Base-by-base conservation (phyloP, 2,113 vertebrate genomes). In the Cervus canadensis region DNA sequence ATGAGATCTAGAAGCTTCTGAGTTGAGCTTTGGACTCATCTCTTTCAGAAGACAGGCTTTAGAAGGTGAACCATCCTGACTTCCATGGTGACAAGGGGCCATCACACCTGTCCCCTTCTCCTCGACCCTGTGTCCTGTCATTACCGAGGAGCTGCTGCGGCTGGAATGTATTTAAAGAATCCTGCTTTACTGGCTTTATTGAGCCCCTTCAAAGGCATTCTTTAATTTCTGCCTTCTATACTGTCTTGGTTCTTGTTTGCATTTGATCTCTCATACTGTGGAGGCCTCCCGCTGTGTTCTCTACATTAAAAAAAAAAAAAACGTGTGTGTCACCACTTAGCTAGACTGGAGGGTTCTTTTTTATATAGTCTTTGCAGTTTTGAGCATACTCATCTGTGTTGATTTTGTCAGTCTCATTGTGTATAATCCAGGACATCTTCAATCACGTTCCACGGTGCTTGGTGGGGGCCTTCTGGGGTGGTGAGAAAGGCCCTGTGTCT, bases 1-100 rank as follows among this genome's bases (percentile, higher is more conserved):
- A 0, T 26, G 57, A 87, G n/a, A 33, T 82, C 54, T 50, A 13
- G 74, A 96, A 82, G 54, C 59, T 91, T 95, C 95, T 43, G 78
- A 57, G 82, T 43, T 50, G 43, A 48, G 74, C 78, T 30, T 83
- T 19, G 7, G 52, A 11, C 36, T 84, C n/a, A 12, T 5, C 67
- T 59, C 25, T 62, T 89, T 64, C n/a, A 50, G 40, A 81, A 95
- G 10, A 36, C 30, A 33, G 48, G 4, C 28, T 67, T 33, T 78
- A 23, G 85, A 79, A 82, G 67, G 59, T 40, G 26, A 36, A 9
- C 17, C 59, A 50, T 17, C 48, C 74, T 59, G 33, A 33, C 43
- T 23, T 82, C 59, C 17, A 0, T 26, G 52, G 78, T 52, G 56
- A 25, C 25, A n/a, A 36, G 43, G 40, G 10, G 83, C 57, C 28